Evolutionary conservation across 1,140 invertebrate genomes (phyloP), one percentile per base, ranked within the genome.

Genomic region (Lordiphosa stackelbergi): DNA sequence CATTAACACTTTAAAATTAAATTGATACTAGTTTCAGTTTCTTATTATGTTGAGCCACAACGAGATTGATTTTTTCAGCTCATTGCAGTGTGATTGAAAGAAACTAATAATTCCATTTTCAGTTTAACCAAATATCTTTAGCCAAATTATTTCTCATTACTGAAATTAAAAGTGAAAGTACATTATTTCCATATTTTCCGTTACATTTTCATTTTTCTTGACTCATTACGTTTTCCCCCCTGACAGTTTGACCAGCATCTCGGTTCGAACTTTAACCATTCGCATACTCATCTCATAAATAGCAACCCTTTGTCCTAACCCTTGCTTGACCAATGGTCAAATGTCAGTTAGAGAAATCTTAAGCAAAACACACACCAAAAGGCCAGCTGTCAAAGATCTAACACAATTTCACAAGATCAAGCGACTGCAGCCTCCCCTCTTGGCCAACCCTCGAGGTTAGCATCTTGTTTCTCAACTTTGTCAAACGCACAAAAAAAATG

Each of bases 381-480:
- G 58, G 38, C 43, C 75, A 81, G 62, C 69, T 73, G 74, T 53
- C 53, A 56, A 7, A 66, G 58, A 49, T 47, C 43, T 42, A 31
- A 19, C 10, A n/a, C 35, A 58, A 31, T 48, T 48, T 54, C 63
- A 55, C 36, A 40, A 53, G 57, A 51, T 65, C 53, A 56, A 63
- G 59, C 60, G 51, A 43, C 62, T 58, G 68, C 49, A 37, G 56
- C 55, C 53, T 51, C 58, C 57, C 49, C 43, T 36, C 56, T 41
- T 24, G 43, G 35, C 1, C 47, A 69, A 61, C 65, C 66, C 66
- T 34, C 65, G 65, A 47, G 66, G 66, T 66, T 48, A 65, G 65
- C 68, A 81, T 83, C 77, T 81, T 81, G 77, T 77, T 83, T 75
- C 40, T 64, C 77, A 83, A 81, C 77, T 81, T 68, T 81, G 77